Conservation (phyloP, 2,888 invertebrate species). For the Trissolcus brochymenae region DNA sequence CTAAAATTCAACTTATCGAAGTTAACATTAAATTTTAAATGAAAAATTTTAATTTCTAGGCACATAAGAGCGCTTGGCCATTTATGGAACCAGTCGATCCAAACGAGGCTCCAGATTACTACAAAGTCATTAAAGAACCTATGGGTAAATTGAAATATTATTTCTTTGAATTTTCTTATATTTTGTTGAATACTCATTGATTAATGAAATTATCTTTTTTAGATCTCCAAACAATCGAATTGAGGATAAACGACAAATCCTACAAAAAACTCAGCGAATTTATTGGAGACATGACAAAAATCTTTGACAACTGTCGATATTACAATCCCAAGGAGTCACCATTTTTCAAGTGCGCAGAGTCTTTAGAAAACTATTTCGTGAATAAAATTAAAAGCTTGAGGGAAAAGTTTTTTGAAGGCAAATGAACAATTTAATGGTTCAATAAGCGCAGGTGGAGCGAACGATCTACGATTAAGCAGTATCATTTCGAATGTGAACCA, state of each 20-base stretch:
- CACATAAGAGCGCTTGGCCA: constrained; percentile 97
- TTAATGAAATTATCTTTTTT: constrained; percentile 54
- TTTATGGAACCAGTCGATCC: constrained; percentile 98
- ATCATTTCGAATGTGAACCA: constrained; percentile 27
- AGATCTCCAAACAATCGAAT: constrained; percentile 96
- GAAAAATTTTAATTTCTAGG: constrained; percentile 76
- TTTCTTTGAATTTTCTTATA: constrained; percentile 4
- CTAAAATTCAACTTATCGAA: neutral
- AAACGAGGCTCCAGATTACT: constrained; percentile 97
- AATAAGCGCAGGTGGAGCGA: constrained; percentile 25
- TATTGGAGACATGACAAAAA: constrained; percentile 97
- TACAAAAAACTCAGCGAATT: constrained; percentile 95
- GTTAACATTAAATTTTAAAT: neutral
- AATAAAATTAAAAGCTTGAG: constrained; percentile 93
- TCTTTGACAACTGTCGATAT: constrained; percentile 99
- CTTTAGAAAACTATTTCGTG: constrained; percentile 95
- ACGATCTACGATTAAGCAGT: constrained; percentile 21
- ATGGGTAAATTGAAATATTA: constrained; percentile 85
- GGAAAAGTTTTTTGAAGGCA: constrained; percentile 85
- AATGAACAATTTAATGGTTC: constrained; percentile 62
- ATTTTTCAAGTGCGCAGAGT: constrained; percentile 97
- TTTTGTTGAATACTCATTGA: neutral
- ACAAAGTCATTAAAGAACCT: constrained; percentile 95
- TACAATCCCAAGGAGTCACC: constrained; percentile 97
- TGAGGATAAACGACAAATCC: constrained; percentile 87